phyloP scores from a whole-genome alignment of 2,888 invertebrate species.

The Teinopalpus imperialis region DNA sequence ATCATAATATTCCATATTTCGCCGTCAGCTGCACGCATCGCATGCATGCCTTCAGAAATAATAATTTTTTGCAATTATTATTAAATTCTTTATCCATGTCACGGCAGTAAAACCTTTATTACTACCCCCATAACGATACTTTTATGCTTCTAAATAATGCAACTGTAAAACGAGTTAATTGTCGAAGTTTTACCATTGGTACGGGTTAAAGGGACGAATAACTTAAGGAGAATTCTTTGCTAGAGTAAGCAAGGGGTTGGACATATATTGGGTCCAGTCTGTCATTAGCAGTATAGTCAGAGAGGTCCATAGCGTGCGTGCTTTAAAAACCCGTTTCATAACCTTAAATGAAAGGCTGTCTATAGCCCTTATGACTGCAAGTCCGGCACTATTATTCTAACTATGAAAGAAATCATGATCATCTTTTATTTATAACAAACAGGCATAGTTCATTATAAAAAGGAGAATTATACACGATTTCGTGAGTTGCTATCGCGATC shows the following conservation, averaged over 20 bases:
- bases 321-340: constrained; percentile 49
- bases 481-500: too few species aligned
- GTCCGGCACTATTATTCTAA: constrained; percentile 22
- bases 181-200: constrained; percentile 55
- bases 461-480: constrained; percentile 12
- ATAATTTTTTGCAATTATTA: constrained; percentile 47
- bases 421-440: too few species aligned
- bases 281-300: constrained; percentile 65
- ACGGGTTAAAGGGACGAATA: constrained; percentile 58
- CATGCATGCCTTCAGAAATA: constrained; percentile 49
- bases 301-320: constrained; percentile 41
- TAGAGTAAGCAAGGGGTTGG: constrained; percentile 46
- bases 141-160: constrained; percentile 40
- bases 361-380: constrained; percentile 33
- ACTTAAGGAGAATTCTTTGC: constrained; percentile 67
- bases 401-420: constrained; percentile 15
- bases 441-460: too few species aligned
- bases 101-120: constrained; percentile 30
- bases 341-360: constrained; percentile 58
- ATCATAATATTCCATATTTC: constrained; percentile 77
- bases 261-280: constrained; percentile 49
- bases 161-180: constrained; percentile 52
- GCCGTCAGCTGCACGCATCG: constrained; percentile 77
- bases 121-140: constrained; percentile 35
- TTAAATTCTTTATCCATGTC: constrained; percentile 42